phyloP scores from a whole-genome alignment of 2,888 invertebrate species.

The Tipula vernalis region DNA sequence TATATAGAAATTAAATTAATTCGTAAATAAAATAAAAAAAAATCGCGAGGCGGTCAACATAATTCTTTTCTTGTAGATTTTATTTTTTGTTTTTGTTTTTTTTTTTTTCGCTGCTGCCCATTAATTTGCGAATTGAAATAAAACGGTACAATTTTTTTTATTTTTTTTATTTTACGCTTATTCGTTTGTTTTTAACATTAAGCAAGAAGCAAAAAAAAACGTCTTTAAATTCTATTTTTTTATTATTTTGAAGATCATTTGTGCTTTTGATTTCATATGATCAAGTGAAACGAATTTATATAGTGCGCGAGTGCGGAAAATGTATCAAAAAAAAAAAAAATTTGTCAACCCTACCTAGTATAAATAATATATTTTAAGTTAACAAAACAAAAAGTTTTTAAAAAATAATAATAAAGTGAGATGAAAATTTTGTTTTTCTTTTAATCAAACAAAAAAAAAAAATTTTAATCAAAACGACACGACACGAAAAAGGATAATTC shows the following conservation, averaged over 20 bases:
- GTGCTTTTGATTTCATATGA: background rate
- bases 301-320: background rate
- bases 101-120: background rate
- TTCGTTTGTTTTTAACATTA: conserved; percentile 5
- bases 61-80: background rate
- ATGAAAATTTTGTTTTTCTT: background rate
- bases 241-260: background rate
- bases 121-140: background rate
- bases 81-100: background rate
- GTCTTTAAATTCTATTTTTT: background rate
- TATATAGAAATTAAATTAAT: background rate
- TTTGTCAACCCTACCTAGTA: background rate
- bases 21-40: background rate
- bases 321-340: background rate
- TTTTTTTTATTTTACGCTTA: background rate
- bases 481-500: background rate
- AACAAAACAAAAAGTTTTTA: background rate
- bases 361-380: background rate
- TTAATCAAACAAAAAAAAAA: background rate
- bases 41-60: background rate
- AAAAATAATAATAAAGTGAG: background rate
- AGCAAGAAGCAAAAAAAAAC: background rate
- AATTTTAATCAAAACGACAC: background rate
- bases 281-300: background rate
- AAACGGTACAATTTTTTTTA: conserved; percentile 5